Evolutionary conservation across 1,140 invertebrate genomes (phyloP).

Genomic region (Penaeus indicus): DNA sequence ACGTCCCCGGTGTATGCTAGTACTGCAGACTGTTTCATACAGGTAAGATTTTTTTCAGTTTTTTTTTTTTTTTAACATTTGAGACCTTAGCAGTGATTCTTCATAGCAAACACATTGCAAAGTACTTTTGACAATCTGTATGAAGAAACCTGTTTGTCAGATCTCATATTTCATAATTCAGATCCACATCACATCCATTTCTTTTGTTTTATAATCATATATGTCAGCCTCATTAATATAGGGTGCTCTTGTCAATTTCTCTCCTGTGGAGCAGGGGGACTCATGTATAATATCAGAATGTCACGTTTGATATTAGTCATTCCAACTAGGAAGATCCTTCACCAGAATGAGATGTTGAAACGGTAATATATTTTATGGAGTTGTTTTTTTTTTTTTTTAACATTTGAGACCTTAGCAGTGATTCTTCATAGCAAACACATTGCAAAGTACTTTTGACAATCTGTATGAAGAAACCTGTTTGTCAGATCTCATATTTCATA

Average conservation of each 20-base stretch:
- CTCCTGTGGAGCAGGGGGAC: no score
- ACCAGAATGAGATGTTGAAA: background rate
- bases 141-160: constrained; percentile 5
- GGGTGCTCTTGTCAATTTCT: background rate
- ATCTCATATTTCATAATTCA: constrained; percentile 38
- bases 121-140: constrained; percentile 19
- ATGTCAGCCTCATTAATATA: background rate
- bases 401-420: no score
- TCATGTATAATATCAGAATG: no score
- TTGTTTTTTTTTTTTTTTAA: background rate
- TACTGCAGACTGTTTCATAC: constrained; percentile 89
- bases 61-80: no score
- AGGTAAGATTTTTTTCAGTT: constrained; percentile 74
- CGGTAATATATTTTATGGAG: no score
- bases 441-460: constrained; percentile 20
- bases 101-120: background rate
- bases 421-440: background rate
- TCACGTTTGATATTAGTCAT: constrained; percentile 12
- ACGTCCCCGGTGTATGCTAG: constrained; percentile 80
- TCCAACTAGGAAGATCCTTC: constrained; percentile 6
- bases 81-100: no score
- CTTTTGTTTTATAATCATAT: constrained; percentile 14
- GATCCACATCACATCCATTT: constrained; percentile 36
- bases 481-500: constrained; percentile 34
- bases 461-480: constrained; percentile 15